A percentile compares a stretch with the other conserved stretches of the same genome.
phyloP scores from a whole-genome alignment of 2,113 vertebrate genomes.

The Clarias batrachus region DNA sequence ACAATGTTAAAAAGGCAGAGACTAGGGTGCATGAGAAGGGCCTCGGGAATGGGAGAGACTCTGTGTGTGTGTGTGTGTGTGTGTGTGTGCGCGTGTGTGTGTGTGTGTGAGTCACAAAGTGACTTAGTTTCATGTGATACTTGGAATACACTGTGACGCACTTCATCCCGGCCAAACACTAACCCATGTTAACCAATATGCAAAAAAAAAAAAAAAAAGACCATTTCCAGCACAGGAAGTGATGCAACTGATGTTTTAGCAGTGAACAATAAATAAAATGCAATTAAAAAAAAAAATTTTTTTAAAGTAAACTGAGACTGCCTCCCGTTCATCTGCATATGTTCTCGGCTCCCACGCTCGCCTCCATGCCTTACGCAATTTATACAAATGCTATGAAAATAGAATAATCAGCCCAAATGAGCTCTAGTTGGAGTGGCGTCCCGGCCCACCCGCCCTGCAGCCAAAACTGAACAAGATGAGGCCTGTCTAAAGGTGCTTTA shows the following conservation, averaged over 20 bases:
- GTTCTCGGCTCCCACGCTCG: neutral
- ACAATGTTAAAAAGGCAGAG: neutral
- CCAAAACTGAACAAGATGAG: neutral
- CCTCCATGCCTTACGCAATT: neutral
- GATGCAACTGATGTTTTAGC: neutral
- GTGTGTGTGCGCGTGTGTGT: conserved; percentile 22
- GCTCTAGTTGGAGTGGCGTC: neutral
- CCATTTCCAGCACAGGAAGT: neutral
- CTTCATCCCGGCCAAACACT: conserved; percentile 4
- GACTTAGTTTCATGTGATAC: conserved; percentile 52
- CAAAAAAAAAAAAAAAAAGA: conserved; percentile 8
- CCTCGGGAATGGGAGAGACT: conserved; percentile 35
- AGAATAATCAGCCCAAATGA: neutral
- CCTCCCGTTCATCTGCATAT: neutral
- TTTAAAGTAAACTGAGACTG: no score
- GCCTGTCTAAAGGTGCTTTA: neutral
- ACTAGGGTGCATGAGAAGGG: conserved; percentile 21
- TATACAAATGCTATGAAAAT: conserved; percentile 31
- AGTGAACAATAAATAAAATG: neutral
- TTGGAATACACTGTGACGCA: conserved; percentile 14
- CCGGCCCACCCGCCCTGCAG: neutral
- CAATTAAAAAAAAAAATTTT: no score
- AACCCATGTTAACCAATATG: neutral
- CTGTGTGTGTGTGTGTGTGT: conserved; percentile 13
- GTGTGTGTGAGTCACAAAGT: conserved; percentile 8